Evolutionary conservation across 2,113 vertebrate genomes (phyloP).

Genomic region (Strigops habroptila): DNA sequence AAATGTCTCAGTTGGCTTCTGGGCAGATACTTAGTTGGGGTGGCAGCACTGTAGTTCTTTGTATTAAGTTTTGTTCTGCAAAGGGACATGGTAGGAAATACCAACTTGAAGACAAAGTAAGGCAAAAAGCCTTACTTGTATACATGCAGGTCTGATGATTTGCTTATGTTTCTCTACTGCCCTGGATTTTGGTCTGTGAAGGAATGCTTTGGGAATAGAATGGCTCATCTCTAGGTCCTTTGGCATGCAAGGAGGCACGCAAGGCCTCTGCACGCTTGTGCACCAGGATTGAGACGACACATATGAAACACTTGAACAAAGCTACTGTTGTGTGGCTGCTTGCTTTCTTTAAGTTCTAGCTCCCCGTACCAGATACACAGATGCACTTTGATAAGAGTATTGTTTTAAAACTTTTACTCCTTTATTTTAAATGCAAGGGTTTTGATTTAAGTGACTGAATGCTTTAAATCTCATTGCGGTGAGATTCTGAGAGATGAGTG

Average conservation of each 20-base stretch:
- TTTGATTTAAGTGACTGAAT: not conserved
- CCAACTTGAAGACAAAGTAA: not conserved
- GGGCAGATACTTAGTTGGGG: not conserved
- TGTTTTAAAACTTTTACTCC: not conserved
- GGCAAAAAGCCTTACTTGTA: not conserved
- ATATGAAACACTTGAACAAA: not conserved
- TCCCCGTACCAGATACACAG: not conserved
- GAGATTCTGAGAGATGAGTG: not conserved
- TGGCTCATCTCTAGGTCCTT: not conserved
- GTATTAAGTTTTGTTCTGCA: not conserved
- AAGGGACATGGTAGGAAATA: not conserved
- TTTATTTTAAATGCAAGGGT: not conserved
- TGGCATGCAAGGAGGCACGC: not conserved
- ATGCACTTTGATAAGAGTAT: not conserved
- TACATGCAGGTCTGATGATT: not conserved
- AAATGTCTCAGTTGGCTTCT: not conserved
- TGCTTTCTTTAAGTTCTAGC: not conserved
- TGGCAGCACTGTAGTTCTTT: not conserved
- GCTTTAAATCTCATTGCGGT: not conserved
- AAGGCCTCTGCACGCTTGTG: not conserved
- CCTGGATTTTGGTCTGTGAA: not conserved
- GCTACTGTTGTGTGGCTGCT: not conserved
- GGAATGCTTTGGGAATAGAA: not conserved
- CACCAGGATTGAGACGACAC: not conserved
- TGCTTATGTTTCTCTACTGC: not conserved